Base-by-base conservation (phyloP, 2,888 invertebrate species). In the Hipparchia sbordonii region DNA sequence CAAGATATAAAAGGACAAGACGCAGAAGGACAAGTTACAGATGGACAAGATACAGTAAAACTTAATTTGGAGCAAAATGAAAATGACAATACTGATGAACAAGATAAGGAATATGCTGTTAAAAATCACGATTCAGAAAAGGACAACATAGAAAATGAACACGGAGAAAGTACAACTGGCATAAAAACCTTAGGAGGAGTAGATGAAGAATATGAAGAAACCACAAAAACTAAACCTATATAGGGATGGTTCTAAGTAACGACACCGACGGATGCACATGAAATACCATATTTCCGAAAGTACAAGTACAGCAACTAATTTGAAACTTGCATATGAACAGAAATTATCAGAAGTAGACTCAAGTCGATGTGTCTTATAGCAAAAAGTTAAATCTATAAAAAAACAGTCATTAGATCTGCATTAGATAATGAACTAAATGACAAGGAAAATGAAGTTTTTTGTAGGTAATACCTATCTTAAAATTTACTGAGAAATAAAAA, bases 1-100 rank as follows among this genome's bases (percentile, higher is more conserved):
- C 57, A 67, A 61, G 68, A 67, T 46, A 61, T 56, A 2, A 46
- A 62, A n/a, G 39, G 13, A 45, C 46, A 48, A 62, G 12, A 54
- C 23, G 52, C 52, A 51, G 45, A 13, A 3, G n/a, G 9, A 45
- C 12, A 63, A 54, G 33, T 62, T 10, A n/a, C 45, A 5, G 52
- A 46, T 61, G 33, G n/a, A 62, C 57, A 74, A 52, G 61, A 67
- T 1, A 33, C 13, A 46, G 52, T 57, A 33, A 12, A 56, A 6
- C 12, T 69, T 45, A 12, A 62, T 46, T 7, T n/a, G 51, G 46
- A 2, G n/a, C n/a, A 67, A n/a, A 57, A 9, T 51, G n/a, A 33
- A 33, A 9, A 33, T 6, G 9, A 23, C 23, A 23, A 23, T 23
- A 23, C 23, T 23, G 23, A 59, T 4, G 8, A 39, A 56, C 0